Evolutionary conservation across 2,888 invertebrate species (phyloP).

Genomic region (Ochropleura plecta): DNA sequence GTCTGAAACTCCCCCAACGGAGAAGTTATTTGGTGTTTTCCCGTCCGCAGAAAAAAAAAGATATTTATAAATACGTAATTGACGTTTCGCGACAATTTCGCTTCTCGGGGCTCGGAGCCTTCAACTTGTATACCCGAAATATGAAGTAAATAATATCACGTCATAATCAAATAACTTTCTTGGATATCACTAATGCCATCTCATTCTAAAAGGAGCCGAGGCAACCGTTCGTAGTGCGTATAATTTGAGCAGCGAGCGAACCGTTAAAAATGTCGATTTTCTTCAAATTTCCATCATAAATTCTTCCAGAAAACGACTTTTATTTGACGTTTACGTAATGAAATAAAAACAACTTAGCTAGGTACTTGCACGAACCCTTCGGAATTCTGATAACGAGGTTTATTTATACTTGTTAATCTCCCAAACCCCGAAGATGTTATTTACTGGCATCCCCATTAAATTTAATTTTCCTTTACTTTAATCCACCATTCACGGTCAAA

Average conservation of each 20-base stretch:
- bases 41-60: no score
- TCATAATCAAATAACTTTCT: constrained; percentile 30
- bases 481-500: constrained; percentile 36
- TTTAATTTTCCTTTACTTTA: constrained; percentile 43
- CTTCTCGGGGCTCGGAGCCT: background rate
- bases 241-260: constrained; percentile 28
- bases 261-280: constrained; percentile 37
- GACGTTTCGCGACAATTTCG: background rate
- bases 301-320: constrained; percentile 40
- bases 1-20: no score
- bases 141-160: constrained; percentile 7
- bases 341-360: constrained; percentile 31
- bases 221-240: constrained; percentile 18
- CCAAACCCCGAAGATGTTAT: constrained; percentile 26
- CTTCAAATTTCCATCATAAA: constrained; percentile 35
- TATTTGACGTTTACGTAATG: constrained; percentile 43
- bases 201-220: constrained; percentile 14
- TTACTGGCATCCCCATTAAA: constrained; percentile 42
- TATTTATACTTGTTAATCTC: constrained; percentile 48
- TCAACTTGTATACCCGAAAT: constrained; percentile 2
- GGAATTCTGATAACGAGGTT: constrained; percentile 27
- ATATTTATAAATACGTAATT: no score
- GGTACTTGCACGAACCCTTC: constrained; percentile 12
- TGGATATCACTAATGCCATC: constrained; percentile 14
- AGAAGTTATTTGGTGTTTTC: no score